These are phyloP conservation scores for Metopolophium dirhodum DNA, from an alignment of 1,140 invertebrate species.

Conservation along the genomic window DNA sequence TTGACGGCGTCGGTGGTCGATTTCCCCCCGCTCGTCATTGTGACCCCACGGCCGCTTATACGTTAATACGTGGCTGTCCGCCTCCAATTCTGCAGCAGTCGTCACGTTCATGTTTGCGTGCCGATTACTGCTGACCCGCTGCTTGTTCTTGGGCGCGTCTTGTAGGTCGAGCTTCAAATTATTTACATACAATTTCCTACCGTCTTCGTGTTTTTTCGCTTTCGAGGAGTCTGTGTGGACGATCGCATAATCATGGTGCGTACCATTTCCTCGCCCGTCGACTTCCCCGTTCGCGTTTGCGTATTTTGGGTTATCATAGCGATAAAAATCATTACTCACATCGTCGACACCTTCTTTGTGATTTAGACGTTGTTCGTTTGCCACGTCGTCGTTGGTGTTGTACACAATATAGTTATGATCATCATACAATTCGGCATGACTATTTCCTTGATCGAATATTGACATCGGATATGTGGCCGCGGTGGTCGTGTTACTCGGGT, in stretches of 20 bases:
- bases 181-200: not conserved
- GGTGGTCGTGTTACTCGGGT: not conserved
- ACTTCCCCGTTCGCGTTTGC: not conserved
- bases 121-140: not conserved
- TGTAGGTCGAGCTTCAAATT: not conserved
- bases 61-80: not conserved
- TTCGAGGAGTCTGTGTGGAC: not conserved
- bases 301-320: not conserved
- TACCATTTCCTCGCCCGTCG: not conserved
- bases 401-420: not conserved
- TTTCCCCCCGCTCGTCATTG: not conserved
- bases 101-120: not conserved
- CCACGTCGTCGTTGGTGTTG: not conserved
- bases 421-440: not conserved
- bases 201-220: not conserved
- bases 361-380: not conserved
- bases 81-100: not conserved
- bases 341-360: not conserved
- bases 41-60: no score
- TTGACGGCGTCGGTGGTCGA: not conserved
- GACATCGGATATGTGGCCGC: not conserved
- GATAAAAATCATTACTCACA: not conserved
- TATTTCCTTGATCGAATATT: not conserved
- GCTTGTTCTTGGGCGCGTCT: not conserved
- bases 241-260: not conserved